Evolutionary conservation across 1,140 invertebrate species (phyloP).

Genomic region (Paraescarpia echinospica): DNA sequence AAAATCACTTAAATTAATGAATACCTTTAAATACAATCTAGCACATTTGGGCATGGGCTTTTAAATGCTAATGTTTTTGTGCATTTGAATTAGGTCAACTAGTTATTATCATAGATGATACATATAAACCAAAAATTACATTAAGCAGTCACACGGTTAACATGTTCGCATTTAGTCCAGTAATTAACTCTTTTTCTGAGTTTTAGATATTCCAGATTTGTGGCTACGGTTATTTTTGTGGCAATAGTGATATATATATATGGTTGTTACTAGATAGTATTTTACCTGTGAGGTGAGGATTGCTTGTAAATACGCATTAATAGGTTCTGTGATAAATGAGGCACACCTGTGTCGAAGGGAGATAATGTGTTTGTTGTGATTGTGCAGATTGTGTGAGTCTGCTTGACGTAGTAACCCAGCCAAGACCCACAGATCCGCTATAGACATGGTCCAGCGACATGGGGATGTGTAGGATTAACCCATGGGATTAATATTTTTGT

Average conservation of each 20-base stretch:
- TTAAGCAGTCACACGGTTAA: too few relatives aligned
- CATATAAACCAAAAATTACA: too few relatives aligned
- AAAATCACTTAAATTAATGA: too few relatives aligned
- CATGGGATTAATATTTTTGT: neutral
- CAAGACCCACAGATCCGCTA: neutral
- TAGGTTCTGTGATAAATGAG: neutral
- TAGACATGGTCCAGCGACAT: neutral
- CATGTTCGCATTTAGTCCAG: too few relatives aligned
- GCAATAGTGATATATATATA: neutral
- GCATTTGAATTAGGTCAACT: too few relatives aligned
- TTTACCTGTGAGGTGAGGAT: neutral
- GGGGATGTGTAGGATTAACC: neutral
- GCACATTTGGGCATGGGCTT: too few relatives aligned
- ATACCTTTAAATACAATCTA: too few relatives aligned
- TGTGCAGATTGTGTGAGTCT: neutral
- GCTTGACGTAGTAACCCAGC: neutral
- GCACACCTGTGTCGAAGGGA: too few relatives aligned
- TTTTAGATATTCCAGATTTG: neutral
- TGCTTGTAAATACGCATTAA: neutral
- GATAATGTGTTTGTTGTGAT: too few relatives aligned
- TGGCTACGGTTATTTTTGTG: neutral
- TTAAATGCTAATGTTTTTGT: too few relatives aligned
- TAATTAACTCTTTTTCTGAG: neutral
- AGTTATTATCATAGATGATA: too few relatives aligned
- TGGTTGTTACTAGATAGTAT: neutral